Evolutionary conservation across 2,888 invertebrate species (phyloP).

Genomic region (Plemyria rubiginata): DNA sequence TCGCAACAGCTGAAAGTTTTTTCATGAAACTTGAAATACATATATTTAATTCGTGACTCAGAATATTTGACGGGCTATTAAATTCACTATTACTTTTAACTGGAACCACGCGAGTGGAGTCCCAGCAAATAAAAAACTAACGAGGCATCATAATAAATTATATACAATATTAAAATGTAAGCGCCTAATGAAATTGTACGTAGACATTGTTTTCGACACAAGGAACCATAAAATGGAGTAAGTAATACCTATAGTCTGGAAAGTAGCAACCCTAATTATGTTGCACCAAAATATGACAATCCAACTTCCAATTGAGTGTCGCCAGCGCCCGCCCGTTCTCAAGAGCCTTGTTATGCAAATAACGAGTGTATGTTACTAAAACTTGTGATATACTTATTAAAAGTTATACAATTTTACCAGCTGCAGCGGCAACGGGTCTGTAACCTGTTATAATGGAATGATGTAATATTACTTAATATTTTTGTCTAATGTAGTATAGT

Average conservation of each 20-base stretch:
- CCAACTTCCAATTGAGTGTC: constrained; percentile 42
- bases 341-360: constrained; percentile 42
- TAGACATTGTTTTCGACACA: background rate
- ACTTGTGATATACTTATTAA: constrained; percentile 11
- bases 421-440: background rate
- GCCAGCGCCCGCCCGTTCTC: constrained; percentile 31
- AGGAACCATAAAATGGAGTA: background rate
- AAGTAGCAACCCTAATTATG: constrained; percentile 33
- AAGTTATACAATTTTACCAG: background rate
- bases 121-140: background rate
- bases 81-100: no score
- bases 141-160: background rate
- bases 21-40: no score
- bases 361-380: constrained; percentile 26
- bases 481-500: no score
- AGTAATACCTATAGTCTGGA: background rate
- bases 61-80: no score
- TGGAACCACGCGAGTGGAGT: no score
- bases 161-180: background rate
- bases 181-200: background rate
- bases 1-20: no score
- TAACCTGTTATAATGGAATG: background rate
- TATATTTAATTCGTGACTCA: no score
- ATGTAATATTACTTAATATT: no score
- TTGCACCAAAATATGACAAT: constrained; percentile 45